Conservation (phyloP, 2,797 vertebrate species). For the Acrossocheilus wenchowensis region DNA sequence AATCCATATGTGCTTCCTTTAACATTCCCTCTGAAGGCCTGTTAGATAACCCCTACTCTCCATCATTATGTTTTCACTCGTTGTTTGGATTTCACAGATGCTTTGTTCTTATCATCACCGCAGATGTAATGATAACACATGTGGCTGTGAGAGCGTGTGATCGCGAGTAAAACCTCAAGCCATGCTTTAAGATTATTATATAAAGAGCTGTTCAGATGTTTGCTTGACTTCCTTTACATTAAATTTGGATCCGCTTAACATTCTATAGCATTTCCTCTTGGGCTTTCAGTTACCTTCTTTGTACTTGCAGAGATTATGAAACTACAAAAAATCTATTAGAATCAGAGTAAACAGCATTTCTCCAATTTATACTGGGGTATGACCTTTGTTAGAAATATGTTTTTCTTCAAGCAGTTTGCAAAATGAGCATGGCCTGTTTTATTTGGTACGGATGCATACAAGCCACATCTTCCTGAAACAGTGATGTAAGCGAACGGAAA, state of each 20-base stretch:
- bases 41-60: conserved; percentile 35
- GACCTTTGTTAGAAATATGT: conserved; percentile 9
- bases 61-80: conserved; percentile 32
- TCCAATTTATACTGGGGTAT: not conserved
- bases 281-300: not conserved
- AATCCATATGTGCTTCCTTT: conserved; percentile 18
- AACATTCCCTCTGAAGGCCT: not conserved
- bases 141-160: conserved; percentile 14
- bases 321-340: not conserved
- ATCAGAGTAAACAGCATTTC: conserved; percentile 17
- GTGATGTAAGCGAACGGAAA: conserved; percentile 41
- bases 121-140: conserved; percentile 22
- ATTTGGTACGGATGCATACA: conserved; percentile 18
- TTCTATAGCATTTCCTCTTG: conserved; percentile 14
- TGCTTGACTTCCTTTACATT: not conserved
- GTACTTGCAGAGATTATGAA: not conserved
- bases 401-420: conserved; percentile 22
- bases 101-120: conserved; percentile 13
- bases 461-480: conserved; percentile 29
- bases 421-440: conserved; percentile 12
- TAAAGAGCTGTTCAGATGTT: not conserved
- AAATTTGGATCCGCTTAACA: conserved; percentile 9
- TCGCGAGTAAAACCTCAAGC: not conserved
- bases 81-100: conserved; percentile 55
- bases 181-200: not conserved